Evolutionary conservation across 2,797 vertebrate species (phyloP), one percentile per base, ranked within the genome.

Genomic region (Pampus argenteus): DNA sequence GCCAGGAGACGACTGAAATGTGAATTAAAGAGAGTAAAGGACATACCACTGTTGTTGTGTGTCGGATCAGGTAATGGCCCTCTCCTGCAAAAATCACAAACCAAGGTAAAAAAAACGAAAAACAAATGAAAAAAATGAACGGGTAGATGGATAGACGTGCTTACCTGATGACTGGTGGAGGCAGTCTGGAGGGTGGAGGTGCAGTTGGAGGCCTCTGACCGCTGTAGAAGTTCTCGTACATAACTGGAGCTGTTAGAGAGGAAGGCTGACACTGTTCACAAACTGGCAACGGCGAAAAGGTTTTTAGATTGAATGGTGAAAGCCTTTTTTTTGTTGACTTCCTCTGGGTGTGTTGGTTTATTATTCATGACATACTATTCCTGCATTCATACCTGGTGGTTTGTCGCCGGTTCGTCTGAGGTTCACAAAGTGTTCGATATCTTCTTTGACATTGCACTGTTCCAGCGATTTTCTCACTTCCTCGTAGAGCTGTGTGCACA

Each of bases 201-300:
- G 76, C 72, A 17, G 68, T 44, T 5, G 87, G 36, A 76, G 87
- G 88, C 87, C 60, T 96, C 84, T 96, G 96, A 71, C 91, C 68
- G 3, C 84, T 94, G 73, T 98, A 99, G 92, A 97, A 98, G 92
- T 97, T 99, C 89, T 99, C 98, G 68, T 99, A 99, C 64, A 76
- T 18, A 66, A 98, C 85, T 0, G 95, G 92, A 81, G 92, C 97
- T 98, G 86, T 71, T 25, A 67, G 42, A 56, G 63, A 52, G 52
- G 47, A 51, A 38, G 10, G 61, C 6, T 0, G 20, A 72, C 3
- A 28, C 5, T 17, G 18, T 45, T 55, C 5, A 45, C 8, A 40
- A 6, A 15, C 13, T 42, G 31, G 2, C 11, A 76, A 38, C 38
- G 6, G 40, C 17, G n/a, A 44, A 44, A 36, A 44, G 34, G 17